phyloP scores from a whole-genome alignment of 2,797 vertebrate species.

The Gambusia yucatana region DNA sequence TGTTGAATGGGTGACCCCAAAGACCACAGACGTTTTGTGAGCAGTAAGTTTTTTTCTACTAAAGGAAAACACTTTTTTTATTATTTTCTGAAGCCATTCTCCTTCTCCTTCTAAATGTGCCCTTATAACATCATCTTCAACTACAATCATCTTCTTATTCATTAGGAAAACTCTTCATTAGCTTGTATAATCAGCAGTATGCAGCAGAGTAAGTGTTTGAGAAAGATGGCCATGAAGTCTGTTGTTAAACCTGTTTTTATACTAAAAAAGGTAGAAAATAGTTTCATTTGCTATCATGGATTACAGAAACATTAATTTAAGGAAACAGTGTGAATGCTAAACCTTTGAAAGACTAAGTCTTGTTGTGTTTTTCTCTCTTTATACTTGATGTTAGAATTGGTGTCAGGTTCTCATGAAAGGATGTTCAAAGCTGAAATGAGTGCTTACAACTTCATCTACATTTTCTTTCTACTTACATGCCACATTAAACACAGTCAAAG shows the following conservation, averaged over 20 bases:
- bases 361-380: conserved; percentile 11
- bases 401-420: conserved; percentile 3
- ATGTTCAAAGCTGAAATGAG: conserved; percentile 30
- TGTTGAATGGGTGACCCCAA: not conserved
- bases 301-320: conserved; percentile 32
- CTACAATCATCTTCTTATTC: not conserved
- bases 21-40: not conserved
- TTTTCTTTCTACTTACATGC: conserved; percentile 10
- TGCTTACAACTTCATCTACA: conserved; percentile 19
- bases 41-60: too few species aligned
- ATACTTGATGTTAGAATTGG: conserved; percentile 11
- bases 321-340: conserved; percentile 11
- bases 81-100: not conserved
- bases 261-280: conserved; percentile 20
- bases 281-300: conserved; percentile 54
- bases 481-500: conserved; percentile 27
- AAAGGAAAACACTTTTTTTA: not conserved
- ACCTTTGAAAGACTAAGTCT: conserved; percentile 43
- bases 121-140: not conserved
- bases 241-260: not conserved
- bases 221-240: conserved; percentile 4
- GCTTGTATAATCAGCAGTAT: not conserved
- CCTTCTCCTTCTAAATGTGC: not conserved
- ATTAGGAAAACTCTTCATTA: not conserved
- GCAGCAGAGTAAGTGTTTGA: not conserved